Evolutionary conservation across 2,113 vertebrate species (phyloP), one percentile per base, ranked within the genome.

Genomic region (Serilophus lunatus): DNA sequence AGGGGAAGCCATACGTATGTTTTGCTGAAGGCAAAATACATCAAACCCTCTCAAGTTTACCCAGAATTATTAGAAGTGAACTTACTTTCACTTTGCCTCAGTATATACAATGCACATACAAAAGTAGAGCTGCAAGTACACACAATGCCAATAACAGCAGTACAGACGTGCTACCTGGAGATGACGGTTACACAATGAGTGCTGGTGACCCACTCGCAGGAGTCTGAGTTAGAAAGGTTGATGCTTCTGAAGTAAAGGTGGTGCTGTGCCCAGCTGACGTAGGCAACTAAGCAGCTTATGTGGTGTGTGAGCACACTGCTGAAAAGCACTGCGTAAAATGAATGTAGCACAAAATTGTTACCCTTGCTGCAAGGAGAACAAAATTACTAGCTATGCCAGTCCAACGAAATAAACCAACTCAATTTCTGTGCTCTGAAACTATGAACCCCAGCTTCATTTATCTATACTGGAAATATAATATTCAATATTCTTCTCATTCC

Each of bases 291-390:
- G 92, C 79, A 75, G 91, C 88, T 88, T 83, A 59, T 29, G 71
- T 26, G 54, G n/a, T 25, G 59, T 77, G 88, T 2, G 75, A 90
- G 79, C 75, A 79, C 54, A 36, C 31, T 13, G 64, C 81, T 60
- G 81, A 65, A 93, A 60, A 75, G 63, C 86, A n/a, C 70, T 29
- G 57, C 0, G 1, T 53, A 60, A 75, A 88, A 76, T 7, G 23
- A 64, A 70, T 0, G 28, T 59, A 75, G 53, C 72, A 57, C 64
- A 53, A 26, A 78, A 76, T 3, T 60, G 51, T 35, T 61, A 86
- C 57, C 71, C 61, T 82, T 79, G 88, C 68, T 74, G 74, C 88
- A 92, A 91, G 74, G 57, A 95, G 71, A 96, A 77, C 28, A 86
- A 66, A 88, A 82, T 3, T 59, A 40, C 66, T 36, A 72, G 54